Conservation (phyloP, 2,113 vertebrate species). For the Oncorhynchus tshawytscha region DNA sequence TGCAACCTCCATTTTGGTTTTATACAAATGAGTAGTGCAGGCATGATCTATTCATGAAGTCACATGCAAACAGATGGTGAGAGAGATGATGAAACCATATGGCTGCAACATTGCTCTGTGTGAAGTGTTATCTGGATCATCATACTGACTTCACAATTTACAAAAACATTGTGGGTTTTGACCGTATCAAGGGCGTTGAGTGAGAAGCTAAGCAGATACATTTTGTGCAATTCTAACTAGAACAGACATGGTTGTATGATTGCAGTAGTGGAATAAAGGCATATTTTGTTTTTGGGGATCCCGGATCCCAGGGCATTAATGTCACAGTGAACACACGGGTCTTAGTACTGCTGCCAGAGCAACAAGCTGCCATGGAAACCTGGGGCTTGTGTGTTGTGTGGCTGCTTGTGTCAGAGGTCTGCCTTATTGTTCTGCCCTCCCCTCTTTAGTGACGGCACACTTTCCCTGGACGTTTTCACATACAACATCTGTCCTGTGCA, state of each 20-base stretch:
- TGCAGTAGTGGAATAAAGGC: constrained; percentile 34
- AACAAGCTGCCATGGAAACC: constrained; percentile 57
- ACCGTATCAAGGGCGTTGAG: background rate
- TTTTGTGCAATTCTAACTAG: background rate
- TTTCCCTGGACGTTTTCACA: constrained; percentile 63
- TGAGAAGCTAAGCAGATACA: background rate
- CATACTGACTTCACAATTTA: background rate
- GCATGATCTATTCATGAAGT: background rate
- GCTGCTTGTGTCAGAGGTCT: constrained; percentile 43
- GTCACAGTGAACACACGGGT: constrained; percentile 42
- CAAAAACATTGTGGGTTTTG: background rate
- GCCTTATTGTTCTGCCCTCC: constrained; percentile 57
- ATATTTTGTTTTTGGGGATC: constrained; percentile 25
- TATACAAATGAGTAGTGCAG: background rate
- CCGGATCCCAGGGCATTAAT: constrained; percentile 27
- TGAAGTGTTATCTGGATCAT: background rate
- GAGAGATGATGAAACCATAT: background rate
- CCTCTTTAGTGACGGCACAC: constrained; percentile 64
- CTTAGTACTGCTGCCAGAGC: constrained; percentile 49
- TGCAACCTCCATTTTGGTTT: background rate
- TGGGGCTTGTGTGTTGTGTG: constrained; percentile 27
- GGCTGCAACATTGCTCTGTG: background rate
- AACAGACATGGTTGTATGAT: background rate
- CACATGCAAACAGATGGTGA: constrained; percentile 4
- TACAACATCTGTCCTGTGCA: constrained; percentile 70